phyloP scores from a whole-genome alignment of 35 echinoderm and acorn worm genomes.

The Strongylocentrotus purpuratus region DNA sequence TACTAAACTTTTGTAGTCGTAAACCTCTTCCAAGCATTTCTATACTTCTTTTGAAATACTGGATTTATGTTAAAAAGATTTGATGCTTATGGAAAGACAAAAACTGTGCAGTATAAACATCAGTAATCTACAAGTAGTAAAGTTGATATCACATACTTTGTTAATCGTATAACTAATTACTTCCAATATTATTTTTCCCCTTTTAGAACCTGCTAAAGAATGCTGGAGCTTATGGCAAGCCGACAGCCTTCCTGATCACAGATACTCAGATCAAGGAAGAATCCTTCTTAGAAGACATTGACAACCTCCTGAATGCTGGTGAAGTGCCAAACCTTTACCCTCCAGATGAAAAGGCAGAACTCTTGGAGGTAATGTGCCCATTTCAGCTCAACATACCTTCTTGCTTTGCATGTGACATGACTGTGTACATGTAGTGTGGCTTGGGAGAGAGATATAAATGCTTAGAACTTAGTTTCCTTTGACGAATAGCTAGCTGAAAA shows the following conservation, averaged over 20 bases:
- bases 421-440: too few relatives aligned
- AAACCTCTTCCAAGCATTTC: background rate
- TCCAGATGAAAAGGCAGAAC: conserved; percentile 95
- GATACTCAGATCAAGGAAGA: conserved; percentile 99
- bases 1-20: background rate
- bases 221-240: conserved; percentile 89
- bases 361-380: conserved; percentile 81
- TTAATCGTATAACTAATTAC: too few relatives aligned
- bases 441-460: too few relatives aligned
- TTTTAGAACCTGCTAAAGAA: conserved; percentile 82
- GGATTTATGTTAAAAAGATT: too few relatives aligned
- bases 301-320: conserved; percentile 95
- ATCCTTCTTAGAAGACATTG: conserved; percentile 98
- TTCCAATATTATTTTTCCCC: background rate
- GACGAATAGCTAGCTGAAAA: too few relatives aligned
- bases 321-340: conserved; percentile 98
- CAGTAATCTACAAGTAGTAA: too few relatives aligned
- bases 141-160: too few relatives aligned
- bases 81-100: too few relatives aligned
- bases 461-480: too few relatives aligned
- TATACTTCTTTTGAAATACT: background rate
- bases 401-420: background rate
- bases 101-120: too few relatives aligned
- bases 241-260: conserved; percentile 94
- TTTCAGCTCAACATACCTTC: background rate